These are phyloP conservation scores for Rhagonycha lutea DNA, from an alignment of 2,888 invertebrate genomes.

Conservation along the genomic window DNA sequence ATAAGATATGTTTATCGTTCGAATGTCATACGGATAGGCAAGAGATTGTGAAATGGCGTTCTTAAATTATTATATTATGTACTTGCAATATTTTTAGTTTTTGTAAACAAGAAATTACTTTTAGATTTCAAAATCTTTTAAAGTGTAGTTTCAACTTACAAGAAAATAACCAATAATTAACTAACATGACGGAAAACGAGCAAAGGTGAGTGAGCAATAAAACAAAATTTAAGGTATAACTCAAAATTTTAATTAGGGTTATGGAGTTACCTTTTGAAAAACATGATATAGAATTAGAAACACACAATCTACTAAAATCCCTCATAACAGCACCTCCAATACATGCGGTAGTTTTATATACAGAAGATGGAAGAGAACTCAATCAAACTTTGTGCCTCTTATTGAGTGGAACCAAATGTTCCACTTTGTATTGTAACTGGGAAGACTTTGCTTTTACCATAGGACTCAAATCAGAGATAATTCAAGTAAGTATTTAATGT, in stretches of 20 bases:
- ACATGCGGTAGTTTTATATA: slow-evolving; percentile 27
- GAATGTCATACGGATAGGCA: neutral
- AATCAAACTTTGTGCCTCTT: slow-evolving; percentile 19
- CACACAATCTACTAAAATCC: slow-evolving; percentile 12
- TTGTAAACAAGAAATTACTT: neutral
- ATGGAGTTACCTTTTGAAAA: neutral
- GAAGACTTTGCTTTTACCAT: slow-evolving; percentile 21
- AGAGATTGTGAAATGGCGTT: neutral
- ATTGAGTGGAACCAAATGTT: slow-evolving; percentile 18
- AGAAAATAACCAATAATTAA: neutral
- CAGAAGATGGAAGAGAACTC: slow-evolving; percentile 6
- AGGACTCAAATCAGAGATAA: slow-evolving; percentile 18
- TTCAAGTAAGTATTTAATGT: slow-evolving; percentile 13
- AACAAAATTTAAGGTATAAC: neutral
- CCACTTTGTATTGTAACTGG: slow-evolving; percentile 21
- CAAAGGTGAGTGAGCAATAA: neutral
- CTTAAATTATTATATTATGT: neutral
- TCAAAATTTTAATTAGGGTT: neutral
- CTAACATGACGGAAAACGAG: neutral
- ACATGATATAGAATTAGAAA: neutral
- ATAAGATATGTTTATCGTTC: neutral
- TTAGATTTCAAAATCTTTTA: too few species aligned
- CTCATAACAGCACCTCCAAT: slow-evolving; percentile 20
- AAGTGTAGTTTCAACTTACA: too few species aligned
- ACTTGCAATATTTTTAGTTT: neutral